Base-by-base conservation (phyloP, 2,888 invertebrate genomes). In the Tipula helvola region DNA sequence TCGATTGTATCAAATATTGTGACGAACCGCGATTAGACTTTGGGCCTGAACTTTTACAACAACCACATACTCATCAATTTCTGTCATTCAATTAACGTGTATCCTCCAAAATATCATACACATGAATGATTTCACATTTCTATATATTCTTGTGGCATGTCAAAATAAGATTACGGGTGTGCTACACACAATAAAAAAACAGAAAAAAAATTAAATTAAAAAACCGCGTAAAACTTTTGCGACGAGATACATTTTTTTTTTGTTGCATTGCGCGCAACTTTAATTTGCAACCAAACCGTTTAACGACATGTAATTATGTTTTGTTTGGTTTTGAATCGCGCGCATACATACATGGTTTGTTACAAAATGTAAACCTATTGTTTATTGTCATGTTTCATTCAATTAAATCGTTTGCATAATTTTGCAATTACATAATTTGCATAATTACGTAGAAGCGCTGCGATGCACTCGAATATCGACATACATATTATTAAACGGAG, bases 391-490 rank as follows among this genome's bases (percentile, higher is more conserved):
- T 71, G 71, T 71, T 57, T 28, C 71, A 71, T 71, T 71, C 71
- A 71, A 71, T 71, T 71, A 71, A 71, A 71, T 71, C 71, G 71
- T 71, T 71, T 71, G 71, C 71, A 71, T 71, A 71, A 71, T 71
- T 71, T 71, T 71, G 12, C 71, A 28, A 71, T 71, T 71, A 71
- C 71, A 71, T 71, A 71, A 71, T 71, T 71, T 71, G 28, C 71
- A 71, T 71, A 71, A 71, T 71, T 71, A 71, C 28, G 10, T 28
- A 7, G 39, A 7, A 5, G 28, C 16, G n/a, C 5, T 16, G 52
- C 71, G 18, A 16, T 10, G 10, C 12, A 47, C 2, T 47, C n/a
- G n/a, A 3, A 10, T 16, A 0, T 28, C 71, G 18, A 18, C 10
- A 71, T 71, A 71, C 28, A 28, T 71, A 71, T 71, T 28, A 71